Evolutionary conservation across 2,113 vertebrate genomes (phyloP), one percentile per base, ranked within the genome.

Genomic region (Eupsittula cactorum): DNA sequence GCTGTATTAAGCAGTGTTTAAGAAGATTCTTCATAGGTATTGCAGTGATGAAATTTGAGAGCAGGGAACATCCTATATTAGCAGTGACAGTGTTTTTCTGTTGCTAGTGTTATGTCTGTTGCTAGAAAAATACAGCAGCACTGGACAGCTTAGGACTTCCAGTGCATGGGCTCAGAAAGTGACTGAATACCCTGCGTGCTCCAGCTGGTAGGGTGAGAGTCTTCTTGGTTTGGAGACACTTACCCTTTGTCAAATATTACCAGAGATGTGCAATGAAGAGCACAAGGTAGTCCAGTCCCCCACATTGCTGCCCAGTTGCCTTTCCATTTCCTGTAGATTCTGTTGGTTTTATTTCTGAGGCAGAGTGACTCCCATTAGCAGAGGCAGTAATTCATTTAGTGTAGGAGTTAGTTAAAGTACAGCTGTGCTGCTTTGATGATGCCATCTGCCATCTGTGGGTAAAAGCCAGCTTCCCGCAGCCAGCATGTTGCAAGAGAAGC

Each of bases 361-460:
- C 25, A 50, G 74, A 42, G 80, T 50, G 44, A 44, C 23, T 93
- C 49, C 83, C 73, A n/a, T 83, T 90, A 91, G 69, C 76, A 49
- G 63, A 95, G 57, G 76, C 85, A 85, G 55, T 78, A 92, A 94
- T 79, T 92, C 74, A 70, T 75, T 67, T 24, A 83, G 85, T 37
- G 46, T 24, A 60, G 91, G 90, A 96, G 63, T 91, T 95, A 70
- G 24, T 96, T 95, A 91, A 83, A 93, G 90, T 83, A 59, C 95
- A 96, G 91, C 94, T 97, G 92, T 95, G 95, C 90, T 90, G 71
- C 86, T 90, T 73, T 94, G 86, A 47, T 96, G 89, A 37, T 93
- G 81, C 95, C 95, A 95, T 96, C 95, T 96, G 96, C 92, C 57
- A 89, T 62, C 77, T 55, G 2, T 87, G 85, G 71, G 91, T 79